Conservation (phyloP, 2,113 vertebrate genomes). For the Centropus unirufus region DNA sequence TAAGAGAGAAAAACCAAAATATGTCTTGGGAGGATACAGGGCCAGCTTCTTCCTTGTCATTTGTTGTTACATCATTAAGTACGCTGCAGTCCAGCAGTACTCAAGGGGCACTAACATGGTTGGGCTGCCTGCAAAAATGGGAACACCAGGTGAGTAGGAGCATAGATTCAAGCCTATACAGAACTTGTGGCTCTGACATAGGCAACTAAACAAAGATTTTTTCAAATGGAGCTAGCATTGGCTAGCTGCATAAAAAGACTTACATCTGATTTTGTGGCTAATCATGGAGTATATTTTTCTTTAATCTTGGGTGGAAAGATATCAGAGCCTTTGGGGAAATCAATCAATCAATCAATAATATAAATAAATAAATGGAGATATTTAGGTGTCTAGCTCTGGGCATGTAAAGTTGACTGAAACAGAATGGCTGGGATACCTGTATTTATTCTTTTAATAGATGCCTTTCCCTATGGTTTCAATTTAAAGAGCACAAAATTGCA, state of each 20-base stretch:
- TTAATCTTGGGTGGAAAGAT: not conserved
- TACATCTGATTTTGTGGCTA: not conserved
- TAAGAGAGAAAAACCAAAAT: not conserved
- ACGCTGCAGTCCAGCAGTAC: fast-evolving
- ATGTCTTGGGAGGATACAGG: not conserved
- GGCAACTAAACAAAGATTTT: not conserved
- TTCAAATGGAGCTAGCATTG: not conserved
- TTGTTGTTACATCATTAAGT: not conserved
- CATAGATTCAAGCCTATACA: not conserved
- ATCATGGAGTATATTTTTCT: not conserved
- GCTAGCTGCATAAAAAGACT: not conserved
- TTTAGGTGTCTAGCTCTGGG: not conserved
- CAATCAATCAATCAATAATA: not conserved
- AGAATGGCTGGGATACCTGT: not conserved
- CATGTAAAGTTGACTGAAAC: not conserved
- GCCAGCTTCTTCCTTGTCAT: not conserved
- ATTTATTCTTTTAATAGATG: not conserved
- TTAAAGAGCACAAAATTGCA: not conserved
- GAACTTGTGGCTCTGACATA: not conserved
- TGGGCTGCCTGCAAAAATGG: not conserved
- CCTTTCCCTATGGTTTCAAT: not conserved
- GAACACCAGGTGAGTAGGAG: not conserved
- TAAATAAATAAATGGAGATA: not conserved
- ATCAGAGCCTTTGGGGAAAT: not conserved
- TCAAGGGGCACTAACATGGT: not conserved